Evolutionary conservation across 1,140 invertebrate species (phyloP), one percentile per base, ranked within the genome.

Genomic region (Trachymyrmex septentrionalis): DNA sequence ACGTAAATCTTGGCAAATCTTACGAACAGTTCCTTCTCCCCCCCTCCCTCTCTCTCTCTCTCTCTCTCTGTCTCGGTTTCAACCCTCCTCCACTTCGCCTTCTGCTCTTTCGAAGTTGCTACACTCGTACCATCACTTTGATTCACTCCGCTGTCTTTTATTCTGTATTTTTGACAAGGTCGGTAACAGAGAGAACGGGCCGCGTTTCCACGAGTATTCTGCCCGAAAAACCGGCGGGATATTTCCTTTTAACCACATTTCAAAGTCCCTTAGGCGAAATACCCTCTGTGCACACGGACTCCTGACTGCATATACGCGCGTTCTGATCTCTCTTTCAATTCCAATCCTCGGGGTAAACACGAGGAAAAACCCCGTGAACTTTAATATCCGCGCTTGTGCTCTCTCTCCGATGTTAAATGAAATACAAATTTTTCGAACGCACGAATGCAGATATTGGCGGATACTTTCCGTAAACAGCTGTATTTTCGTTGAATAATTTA

Each of bases 1-100:
- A 90, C 89, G 89, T 90, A 90, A 90, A 90, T 88, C 89, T 90
- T 90, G 86, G 89, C 89, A 90, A 90, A 90, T 90, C 88, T 90
- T 87, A 87, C 89, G 81, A 87, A 87, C 80, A 76, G 86, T 24
- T 77, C 81, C 77, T 72, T 16, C 24, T 12, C 2, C 38, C 5
- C 30, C 30, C 3, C 30, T 12, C 19, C 3, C 30, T 57, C 64
- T 48, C 71, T 38, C 24, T 67, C n/a, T 21, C 34, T 67, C 64
- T 67, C n/a, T 67, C 3, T 67, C 64, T 48, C 67, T 5, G 14
- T 27, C n/a, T 27, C 44, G n/a, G 21, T 21, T 16, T 50, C 14
- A 50, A 14, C 48, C 10, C 59, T 71, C 48, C 57, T 53, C 12
- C 50, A 30, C 12, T 2, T 2, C 9, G 14, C 21, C 10, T 67